A percentile compares a stretch with the other conserved stretches of the same genome.
Evolutionary conservation across 2,888 invertebrate species (phyloP).

Genomic region (Caenorhabditis wallacei): DNA sequence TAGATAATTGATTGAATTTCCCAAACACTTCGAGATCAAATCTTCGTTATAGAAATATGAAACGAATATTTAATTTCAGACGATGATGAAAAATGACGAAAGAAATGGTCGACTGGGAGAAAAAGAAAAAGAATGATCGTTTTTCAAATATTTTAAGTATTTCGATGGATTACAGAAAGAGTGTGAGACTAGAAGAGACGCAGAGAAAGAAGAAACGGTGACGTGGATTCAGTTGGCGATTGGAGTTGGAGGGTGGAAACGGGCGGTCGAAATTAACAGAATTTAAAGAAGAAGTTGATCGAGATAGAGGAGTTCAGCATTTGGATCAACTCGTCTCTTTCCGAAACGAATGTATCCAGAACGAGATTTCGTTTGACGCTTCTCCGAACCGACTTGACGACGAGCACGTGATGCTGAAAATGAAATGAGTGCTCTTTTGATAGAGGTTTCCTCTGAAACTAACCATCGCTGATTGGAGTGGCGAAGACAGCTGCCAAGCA

Average conservation of each 20-base stretch:
- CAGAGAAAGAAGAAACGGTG: conserved; percentile 45
- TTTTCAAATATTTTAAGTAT: neutral
- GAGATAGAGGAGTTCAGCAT: conserved; percentile 67
- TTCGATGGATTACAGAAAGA: conserved; percentile 3
- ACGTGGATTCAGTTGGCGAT: conserved; percentile 29
- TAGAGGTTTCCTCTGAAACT: conserved; percentile 1
- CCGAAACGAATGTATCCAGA: conserved; percentile 69
- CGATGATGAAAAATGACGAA: conserved; percentile 2
- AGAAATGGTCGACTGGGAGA: conserved; percentile 16
- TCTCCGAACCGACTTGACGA: conserved; percentile 52
- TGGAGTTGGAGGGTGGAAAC: neutral
- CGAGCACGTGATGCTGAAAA: conserved; percentile 45
- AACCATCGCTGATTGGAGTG: conserved; percentile 48
- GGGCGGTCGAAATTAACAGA: conserved; percentile 3
- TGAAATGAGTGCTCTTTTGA: neutral
- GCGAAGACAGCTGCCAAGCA: conserved; percentile 57
- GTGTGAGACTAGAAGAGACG: conserved; percentile 48
- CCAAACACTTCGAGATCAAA: conserved; percentile 48
- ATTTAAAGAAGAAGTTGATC: conserved; percentile 66
- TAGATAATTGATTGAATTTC: conserved; percentile 3
- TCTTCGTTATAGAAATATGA: conserved; percentile 56
- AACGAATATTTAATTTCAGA: conserved; percentile 48
- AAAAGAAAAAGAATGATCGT: neutral
- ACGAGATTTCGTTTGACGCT: conserved; percentile 62
- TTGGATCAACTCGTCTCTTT: conserved; percentile 66